A percentile compares a stretch with the other conserved stretches of the same genome.
Conservation (phyloP, 2,797 vertebrate genomes). For the Ctenochaetus hawaiiensis region DNA sequence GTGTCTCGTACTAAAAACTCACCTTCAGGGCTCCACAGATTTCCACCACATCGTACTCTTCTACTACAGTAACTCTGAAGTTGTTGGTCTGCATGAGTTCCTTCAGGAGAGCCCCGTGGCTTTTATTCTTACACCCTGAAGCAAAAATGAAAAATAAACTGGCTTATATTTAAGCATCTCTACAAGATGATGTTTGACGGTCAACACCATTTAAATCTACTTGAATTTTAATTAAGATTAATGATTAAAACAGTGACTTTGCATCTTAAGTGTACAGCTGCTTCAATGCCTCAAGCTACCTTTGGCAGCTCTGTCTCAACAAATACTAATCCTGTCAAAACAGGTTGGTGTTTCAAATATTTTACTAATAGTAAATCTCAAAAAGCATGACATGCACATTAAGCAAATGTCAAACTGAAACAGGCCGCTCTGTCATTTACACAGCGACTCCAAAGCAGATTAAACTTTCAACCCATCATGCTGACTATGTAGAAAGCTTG, state of each 20-base stretch:
- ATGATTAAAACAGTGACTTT: neutral
- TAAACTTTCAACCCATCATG: constrained; percentile 8
- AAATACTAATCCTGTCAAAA: constrained; percentile 25
- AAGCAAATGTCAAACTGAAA: constrained; percentile 19
- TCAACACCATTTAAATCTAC: neutral
- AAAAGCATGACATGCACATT: constrained; percentile 4
- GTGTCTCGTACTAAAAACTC: constrained; percentile 16
- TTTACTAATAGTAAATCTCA: constrained; percentile 15
- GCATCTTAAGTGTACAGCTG: neutral
- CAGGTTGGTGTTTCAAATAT: neutral
- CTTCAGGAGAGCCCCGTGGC: constrained; percentile 90
- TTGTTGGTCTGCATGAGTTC: constrained; percentile 95
- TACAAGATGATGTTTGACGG: neutral
- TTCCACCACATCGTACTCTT: constrained; percentile 95
- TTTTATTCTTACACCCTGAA: constrained; percentile 90
- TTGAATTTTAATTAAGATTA: neutral
- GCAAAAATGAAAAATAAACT: neutral
- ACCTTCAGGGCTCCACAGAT: constrained; percentile 99
- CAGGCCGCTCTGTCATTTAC: constrained; percentile 5
- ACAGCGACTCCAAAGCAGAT: constrained; percentile 17
- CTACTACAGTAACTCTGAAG: constrained; percentile 94
- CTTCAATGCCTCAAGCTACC: neutral
- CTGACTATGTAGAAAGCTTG: constrained; percentile 28
- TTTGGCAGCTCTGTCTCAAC: constrained; percentile 1
- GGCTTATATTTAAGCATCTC: neutral